Conservation (phyloP, 2,797 vertebrate species). For the Etheostoma nigrum region DNA sequence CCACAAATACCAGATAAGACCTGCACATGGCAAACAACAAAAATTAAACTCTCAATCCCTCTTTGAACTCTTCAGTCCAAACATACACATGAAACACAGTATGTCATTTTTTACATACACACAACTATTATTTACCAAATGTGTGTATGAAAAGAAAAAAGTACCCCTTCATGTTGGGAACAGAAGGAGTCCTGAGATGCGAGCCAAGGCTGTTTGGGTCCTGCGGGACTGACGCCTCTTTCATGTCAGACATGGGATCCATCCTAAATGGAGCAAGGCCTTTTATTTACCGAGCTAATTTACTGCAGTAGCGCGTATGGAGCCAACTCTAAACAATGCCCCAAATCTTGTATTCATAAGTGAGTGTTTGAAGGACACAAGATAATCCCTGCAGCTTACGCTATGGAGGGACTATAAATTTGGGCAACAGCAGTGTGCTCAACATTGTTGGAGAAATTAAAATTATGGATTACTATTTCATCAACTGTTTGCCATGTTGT, state of each 20-base stretch:
- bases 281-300: conserved; percentile 82
- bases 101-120: conserved; percentile 29
- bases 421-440: conserved; percentile 21
- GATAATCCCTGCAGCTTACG: conserved; percentile 76
- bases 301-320: conserved; percentile 66
- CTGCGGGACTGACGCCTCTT: conserved; percentile 73
- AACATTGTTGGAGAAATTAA: conserved; percentile 49
- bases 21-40: conserved; percentile 61
- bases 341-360: conserved; percentile 78
- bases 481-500: conserved; percentile 53
- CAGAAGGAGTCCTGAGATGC: conserved; percentile 59
- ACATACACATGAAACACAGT: conserved; percentile 38
- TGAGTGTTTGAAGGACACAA: conserved; percentile 79
- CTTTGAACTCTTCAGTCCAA: conserved; percentile 52
- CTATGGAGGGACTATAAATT: conserved; percentile 54
- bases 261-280: conserved; percentile 81
- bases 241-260: conserved; percentile 83
- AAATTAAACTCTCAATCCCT: conserved; percentile 60
- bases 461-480: conserved; percentile 64
- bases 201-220: conserved; percentile 72
- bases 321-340: conserved; percentile 79
- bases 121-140: conserved; percentile 44
- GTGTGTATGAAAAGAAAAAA: conserved; percentile 17
- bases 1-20: conserved; percentile 76
- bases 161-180: conserved; percentile 48